These are phyloP conservation scores for Orientallactaga bullata DNA, from an alignment of 2,113 vertebrate genomes.

Conservation along the genomic window DNA sequence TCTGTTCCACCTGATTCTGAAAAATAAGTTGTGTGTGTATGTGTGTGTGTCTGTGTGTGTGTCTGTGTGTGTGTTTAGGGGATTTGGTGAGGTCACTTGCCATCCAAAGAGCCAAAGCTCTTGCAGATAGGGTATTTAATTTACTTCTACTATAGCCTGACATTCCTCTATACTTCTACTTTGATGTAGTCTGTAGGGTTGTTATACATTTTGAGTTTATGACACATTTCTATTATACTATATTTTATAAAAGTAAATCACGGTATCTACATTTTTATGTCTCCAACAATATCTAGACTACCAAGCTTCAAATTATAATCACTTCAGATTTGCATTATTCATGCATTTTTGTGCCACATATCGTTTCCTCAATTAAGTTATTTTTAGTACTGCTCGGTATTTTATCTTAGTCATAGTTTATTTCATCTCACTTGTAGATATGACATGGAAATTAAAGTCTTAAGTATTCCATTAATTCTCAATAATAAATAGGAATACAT, in stretches of 20 bases:
- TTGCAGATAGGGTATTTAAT: background rate
- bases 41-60: background rate
- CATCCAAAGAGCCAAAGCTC: background rate
- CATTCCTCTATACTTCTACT: background rate
- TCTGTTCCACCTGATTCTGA: background rate
- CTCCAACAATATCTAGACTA: background rate
- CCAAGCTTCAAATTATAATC: background rate
- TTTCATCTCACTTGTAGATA: background rate
- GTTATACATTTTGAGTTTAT: background rate
- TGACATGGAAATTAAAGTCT: background rate
- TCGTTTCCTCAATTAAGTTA: slow-evolving; percentile 1
- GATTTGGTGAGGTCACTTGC: background rate
- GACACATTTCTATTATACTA: background rate
- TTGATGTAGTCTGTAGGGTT: background rate
- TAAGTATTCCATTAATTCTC: background rate
- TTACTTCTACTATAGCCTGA: background rate
- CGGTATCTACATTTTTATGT: background rate
- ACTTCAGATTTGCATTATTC: background rate
- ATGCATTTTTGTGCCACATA: background rate
- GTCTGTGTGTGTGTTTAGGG: background rate
- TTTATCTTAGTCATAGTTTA: background rate
- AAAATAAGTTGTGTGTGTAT: background rate
- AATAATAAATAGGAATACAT: slow-evolving; percentile 12
- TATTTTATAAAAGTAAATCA: slow-evolving; percentile 14
- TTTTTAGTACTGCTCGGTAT: background rate